Base-by-base conservation (phyloP, 2,888 invertebrate genomes). In the Mythimna vitellina region DNA sequence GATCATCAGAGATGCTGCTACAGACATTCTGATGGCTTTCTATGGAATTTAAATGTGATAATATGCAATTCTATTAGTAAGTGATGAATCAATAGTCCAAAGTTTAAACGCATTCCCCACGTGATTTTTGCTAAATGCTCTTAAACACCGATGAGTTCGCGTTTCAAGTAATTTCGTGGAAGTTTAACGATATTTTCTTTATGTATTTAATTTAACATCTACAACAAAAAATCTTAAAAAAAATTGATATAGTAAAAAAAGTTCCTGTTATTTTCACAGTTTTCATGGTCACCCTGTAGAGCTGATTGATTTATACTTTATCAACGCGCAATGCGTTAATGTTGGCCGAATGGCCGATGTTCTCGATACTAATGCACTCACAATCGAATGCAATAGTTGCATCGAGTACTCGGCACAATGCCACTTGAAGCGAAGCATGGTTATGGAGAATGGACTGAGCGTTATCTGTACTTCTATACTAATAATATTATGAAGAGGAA, bases 281-380 rank as follows among this genome's bases (percentile, higher is more conserved):
- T 49, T 8, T 20, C 54, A 70, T 86, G 72, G 87, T 78, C 82
- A 86, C 87, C 85, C 82, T 83, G 87, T 73, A 67, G 22, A 62
- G 75, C 76, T 76, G 87, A 87, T 87, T 91, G 90, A 92, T 91
- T 91, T 89, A 90, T 88, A 86, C 85, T 78, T 78, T 87, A 90
- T 89, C 89, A 91, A 84, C 80, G 80, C 87, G 78, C 86, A 81
- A 89, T 85, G 89, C 89, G 90, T 88, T 89, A 90, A 89, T 88
- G 87, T 87, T 82, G 79, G 82, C 80, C 86, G 80, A 73, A 72
- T 82, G 79, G 83, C 80, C 86, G 80, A 73, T 73, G 72, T 62
- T 81, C 78, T 78, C 83, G 78, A 82, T 82, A 72, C 78, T 66
- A 83, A 76, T 70, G 72, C 65, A 67, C 81, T 72, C 67, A 66